phyloP scores from a whole-genome alignment of 2,113 vertebrate genomes.

The Marmota monax region DNA sequence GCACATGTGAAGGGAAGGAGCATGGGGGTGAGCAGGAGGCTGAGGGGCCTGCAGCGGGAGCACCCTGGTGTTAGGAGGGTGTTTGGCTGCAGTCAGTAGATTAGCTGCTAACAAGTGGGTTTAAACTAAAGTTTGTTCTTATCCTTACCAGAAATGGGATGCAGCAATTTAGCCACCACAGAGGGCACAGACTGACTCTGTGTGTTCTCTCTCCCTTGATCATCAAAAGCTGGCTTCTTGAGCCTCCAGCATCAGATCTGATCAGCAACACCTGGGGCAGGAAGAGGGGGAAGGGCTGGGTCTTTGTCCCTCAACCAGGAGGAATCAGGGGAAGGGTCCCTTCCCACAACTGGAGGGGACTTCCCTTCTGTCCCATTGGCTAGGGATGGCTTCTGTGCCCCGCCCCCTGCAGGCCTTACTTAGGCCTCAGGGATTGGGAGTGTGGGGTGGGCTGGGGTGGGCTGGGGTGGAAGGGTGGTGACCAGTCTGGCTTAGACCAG shows the following conservation, averaged over 20 bases:
- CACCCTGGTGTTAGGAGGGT: background rate
- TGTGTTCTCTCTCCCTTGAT: background rate
- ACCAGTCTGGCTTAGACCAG: background rate
- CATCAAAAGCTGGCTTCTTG: background rate
- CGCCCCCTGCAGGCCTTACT: background rate
- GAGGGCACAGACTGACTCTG: background rate
- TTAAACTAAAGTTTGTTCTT: background rate
- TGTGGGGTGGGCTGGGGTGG: too few relatives aligned
- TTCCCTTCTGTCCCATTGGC: background rate
- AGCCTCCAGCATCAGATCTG: background rate
- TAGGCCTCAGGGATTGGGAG: too few relatives aligned
- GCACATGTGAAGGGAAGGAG: background rate
- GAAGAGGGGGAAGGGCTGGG: background rate
- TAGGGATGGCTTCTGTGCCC: background rate
- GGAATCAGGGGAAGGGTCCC: too few relatives aligned
- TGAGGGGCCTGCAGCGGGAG: fast-evolving
- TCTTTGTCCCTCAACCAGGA: background rate
- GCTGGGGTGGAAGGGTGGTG: background rate
- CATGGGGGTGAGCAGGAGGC: fast-evolving
- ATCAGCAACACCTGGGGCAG: too few relatives aligned
- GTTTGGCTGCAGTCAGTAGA: background rate
- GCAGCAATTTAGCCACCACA: background rate
- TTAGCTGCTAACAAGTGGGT: background rate
- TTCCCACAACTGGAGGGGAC: background rate
- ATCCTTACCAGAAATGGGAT: background rate